phyloP scores from a whole-genome alignment of 2,888 invertebrate genomes.

The Anthrax anthrax region DNA sequence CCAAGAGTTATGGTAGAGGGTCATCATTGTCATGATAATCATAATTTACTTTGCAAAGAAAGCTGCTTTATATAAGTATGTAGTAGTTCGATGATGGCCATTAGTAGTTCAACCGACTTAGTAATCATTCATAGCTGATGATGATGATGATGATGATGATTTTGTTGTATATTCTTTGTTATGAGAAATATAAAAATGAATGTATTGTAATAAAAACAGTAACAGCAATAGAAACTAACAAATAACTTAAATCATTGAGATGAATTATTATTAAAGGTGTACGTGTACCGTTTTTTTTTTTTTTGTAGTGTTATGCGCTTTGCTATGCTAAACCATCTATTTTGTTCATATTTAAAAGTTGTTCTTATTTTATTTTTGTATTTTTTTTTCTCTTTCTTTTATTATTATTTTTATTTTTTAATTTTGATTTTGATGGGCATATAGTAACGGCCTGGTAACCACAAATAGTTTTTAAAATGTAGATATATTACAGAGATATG shows the following conservation, averaged over 20 bases:
- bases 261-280: not conserved
- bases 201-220: not conserved
- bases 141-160: too few species aligned
- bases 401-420: constrained; percentile 1
- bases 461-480: not conserved
- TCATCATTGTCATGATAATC: too few species aligned
- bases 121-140: too few species aligned
- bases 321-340: not conserved
- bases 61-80: too few species aligned
- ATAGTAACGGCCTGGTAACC: constrained; percentile 1
- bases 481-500: not conserved
- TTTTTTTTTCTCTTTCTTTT: constrained; percentile 3
- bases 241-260: not conserved
- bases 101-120: too few species aligned
- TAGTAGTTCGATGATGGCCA: too few species aligned
- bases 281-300: not conserved
- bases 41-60: not conserved
- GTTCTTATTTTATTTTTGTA: constrained; percentile 1
- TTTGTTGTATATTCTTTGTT: too few species aligned
- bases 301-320: not conserved
- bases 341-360: not conserved
- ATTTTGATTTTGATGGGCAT: not conserved
- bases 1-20: too few species aligned
- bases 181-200: too few species aligned
- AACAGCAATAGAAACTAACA: not conserved